Conservation (phyloP, 2,797 vertebrate species). For the Sebastes steindachneri region DNA sequence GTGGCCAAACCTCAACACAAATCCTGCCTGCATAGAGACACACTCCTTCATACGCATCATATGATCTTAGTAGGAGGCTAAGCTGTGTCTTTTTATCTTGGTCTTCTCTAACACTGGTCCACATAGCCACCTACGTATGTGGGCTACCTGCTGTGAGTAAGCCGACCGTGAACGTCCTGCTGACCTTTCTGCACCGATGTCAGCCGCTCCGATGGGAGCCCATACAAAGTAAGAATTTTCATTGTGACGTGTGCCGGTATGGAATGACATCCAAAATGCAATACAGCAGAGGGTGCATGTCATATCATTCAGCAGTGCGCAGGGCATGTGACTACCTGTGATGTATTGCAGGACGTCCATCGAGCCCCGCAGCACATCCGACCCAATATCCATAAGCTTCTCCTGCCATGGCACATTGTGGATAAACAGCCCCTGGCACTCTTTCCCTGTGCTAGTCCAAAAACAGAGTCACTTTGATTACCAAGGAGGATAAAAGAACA, state of each 20-base stretch:
- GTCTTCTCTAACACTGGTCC: background rate
- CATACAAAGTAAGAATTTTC: background rate
- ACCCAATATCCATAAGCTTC: conserved; percentile 35
- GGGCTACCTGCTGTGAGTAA: conserved; percentile 55
- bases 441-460: conserved; percentile 42
- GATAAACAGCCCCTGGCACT: conserved; percentile 73
- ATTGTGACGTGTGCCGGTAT: background rate
- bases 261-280: conserved; percentile 26
- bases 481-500: conserved; percentile 63
- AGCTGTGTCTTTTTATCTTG: background rate
- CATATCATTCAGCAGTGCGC: conserved; percentile 10
- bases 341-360: conserved; percentile 29
- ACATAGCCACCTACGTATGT: background rate
- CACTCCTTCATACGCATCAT: background rate
- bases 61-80: background rate
- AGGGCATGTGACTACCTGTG: conserved; percentile 30
- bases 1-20: background rate
- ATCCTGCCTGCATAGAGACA: background rate
- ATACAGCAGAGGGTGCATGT: conserved; percentile 13
- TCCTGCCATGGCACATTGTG: conserved; percentile 49
- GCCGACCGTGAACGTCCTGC: conserved; percentile 48
- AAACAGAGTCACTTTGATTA: conserved; percentile 80
- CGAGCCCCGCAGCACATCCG: conserved; percentile 10
- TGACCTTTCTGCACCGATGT: conserved; percentile 63
- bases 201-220: conserved; percentile 26